Evolutionary conservation across 2,888 invertebrate species (phyloP), one percentile per base, ranked within the genome.

Genomic region (Onchidella celtica): DNA sequence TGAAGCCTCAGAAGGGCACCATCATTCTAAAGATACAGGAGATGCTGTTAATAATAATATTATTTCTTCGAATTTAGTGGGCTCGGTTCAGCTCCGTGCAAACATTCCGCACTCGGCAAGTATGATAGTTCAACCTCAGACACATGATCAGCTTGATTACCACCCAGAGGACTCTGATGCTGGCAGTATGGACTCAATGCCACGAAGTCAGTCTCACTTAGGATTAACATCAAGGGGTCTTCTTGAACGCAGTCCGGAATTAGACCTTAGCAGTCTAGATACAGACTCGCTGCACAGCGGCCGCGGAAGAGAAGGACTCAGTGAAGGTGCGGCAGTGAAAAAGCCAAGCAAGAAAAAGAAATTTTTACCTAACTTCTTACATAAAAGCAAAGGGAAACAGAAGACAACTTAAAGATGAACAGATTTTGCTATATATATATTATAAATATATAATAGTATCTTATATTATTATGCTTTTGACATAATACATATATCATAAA

Each of bases 261-360:
- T 69, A 29, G 81, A 81, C 17, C 11, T 55, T 3, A 80, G 74
- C 57, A 81, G 81, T 34, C 27, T 75, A 36, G 75, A 75, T n/a
- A 34, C 59, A 9, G 81, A 81, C 27, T 81, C 81, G 9, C 6
- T 81, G 21, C 29, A 75, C 34, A 74, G 79, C 55, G 75, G 40
- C 47, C 55, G 2, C 11, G 32, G 55, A 17, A 74, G 61, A n/a
- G 47, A 21, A 14, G 66, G 17, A 11, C 34, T 17, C 2, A 21
- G 24, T 47, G 74, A 72, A 2, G 36, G 65, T 9, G 24, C 27
- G 2, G 29, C 24, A 24, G 63, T 57, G 65, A 84, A 80, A 69
- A 84, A 78, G 32, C 72, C 70, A 11, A 79, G 79, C 38, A 82
- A 78, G 57, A 79, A 80, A 57, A 84, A 82, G 29, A 84, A 84